These are phyloP conservation scores for Gambusia affinis DNA, from an alignment of 2,113 vertebrate genomes.

Conservation along the genomic window DNA sequence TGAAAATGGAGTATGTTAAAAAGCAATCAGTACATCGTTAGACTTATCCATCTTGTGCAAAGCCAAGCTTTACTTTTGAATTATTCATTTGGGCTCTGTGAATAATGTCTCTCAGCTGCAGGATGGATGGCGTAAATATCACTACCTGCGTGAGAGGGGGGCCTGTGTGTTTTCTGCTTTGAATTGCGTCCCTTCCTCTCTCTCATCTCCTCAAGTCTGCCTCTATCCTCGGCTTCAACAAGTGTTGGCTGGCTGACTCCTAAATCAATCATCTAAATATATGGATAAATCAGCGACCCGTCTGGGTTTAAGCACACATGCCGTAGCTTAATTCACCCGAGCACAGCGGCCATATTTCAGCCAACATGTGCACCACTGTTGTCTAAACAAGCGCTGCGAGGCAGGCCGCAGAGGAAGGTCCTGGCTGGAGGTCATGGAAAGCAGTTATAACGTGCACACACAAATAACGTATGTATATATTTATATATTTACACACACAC, in stretches of 20 bases:
- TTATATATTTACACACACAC: slow-evolving; percentile 8
- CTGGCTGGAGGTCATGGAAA: slow-evolving; percentile 81
- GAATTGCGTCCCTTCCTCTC: slow-evolving; percentile 55
- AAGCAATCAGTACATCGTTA: slow-evolving; percentile 75
- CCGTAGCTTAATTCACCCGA: slow-evolving; percentile 80
- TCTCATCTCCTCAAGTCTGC: slow-evolving; percentile 57
- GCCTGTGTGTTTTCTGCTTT: slow-evolving; percentile 49
- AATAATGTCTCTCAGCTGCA: slow-evolving; percentile 54
- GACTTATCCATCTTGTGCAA: slow-evolving; percentile 69
- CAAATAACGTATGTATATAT: slow-evolving; percentile 51
- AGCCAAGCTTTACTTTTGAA: slow-evolving; percentile 66
- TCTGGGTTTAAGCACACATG: slow-evolving; percentile 80
- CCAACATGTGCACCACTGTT: slow-evolving; percentile 84
- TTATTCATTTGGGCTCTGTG: slow-evolving; percentile 63
- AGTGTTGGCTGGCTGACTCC: slow-evolving; percentile 68
- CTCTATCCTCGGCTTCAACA: slow-evolving; percentile 48
- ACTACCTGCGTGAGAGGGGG: slow-evolving; percentile 61
- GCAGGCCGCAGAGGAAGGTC: slow-evolving; percentile 73
- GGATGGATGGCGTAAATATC: slow-evolving; percentile 62
- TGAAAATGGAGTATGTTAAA: slow-evolving; percentile 73
- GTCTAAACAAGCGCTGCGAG: slow-evolving; percentile 81
- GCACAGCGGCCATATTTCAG: slow-evolving; percentile 78
- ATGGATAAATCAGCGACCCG: slow-evolving; percentile 77
- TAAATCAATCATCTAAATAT: slow-evolving; percentile 82
- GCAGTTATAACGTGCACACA: slow-evolving; percentile 68